These are phyloP conservation scores for Phycodurus eques DNA, from an alignment of 2,113 vertebrate genomes.

Conservation along the genomic window DNA sequence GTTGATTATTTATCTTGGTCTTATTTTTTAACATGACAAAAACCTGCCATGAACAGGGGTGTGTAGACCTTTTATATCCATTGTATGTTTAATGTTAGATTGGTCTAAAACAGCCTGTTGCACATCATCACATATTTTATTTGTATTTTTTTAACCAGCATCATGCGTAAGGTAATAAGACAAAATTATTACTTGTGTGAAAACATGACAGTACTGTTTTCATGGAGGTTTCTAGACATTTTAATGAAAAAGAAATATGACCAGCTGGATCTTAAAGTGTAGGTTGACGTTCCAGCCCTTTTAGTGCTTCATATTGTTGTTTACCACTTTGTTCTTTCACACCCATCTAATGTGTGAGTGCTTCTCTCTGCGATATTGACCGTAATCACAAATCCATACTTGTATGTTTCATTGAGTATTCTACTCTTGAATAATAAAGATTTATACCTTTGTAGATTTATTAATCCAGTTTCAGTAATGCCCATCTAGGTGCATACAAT, in stretches of 20 bases:
- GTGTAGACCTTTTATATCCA: too few species aligned
- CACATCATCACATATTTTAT: background rate
- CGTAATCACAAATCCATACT: background rate
- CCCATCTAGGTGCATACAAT: conserved; percentile 2
- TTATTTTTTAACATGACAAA: too few species aligned
- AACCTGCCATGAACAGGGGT: too few species aligned
- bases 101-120: too few species aligned
- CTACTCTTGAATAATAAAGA: background rate
- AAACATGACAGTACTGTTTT: conserved; percentile 3
- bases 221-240: background rate
- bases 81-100: too few species aligned
- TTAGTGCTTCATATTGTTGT: background rate
- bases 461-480: background rate
- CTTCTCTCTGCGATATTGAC: background rate
- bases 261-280: background rate
- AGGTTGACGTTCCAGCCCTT: conserved; percentile 33
- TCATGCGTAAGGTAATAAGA: conserved; percentile 2
- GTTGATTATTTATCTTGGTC: too few species aligned
- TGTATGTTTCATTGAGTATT: background rate
- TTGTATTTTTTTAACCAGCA: background rate
- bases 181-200: conserved; percentile 2
- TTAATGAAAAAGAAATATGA: conserved; percentile 10
- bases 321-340: background rate
- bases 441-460: background rate
- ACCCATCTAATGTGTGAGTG: background rate